Percentiles rank a stretch among this genome's conserved stretches.
These are phyloP conservation scores for Cydia fagiglandana DNA, from an alignment of 1,140 invertebrate genomes.

Conservation along the genomic window DNA sequence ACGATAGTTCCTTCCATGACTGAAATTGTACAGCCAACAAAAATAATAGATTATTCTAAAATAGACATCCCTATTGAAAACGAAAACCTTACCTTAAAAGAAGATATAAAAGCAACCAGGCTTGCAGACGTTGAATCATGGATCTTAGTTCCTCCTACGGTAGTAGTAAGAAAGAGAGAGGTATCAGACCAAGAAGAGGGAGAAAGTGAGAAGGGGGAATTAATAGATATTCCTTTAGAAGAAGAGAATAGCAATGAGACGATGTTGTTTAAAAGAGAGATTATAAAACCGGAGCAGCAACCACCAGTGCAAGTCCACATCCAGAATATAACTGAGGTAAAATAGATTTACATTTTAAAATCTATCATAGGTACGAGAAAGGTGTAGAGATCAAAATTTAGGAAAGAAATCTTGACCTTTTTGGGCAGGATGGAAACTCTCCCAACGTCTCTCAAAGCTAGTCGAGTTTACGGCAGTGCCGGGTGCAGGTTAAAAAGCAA, in stretches of 20 bases:
- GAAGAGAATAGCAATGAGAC: constrained; percentile 60
- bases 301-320: constrained; percentile 76
- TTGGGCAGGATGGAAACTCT: neutral
- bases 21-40: constrained; percentile 36
- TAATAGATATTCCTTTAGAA: constrained; percentile 69
- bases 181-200: constrained; percentile 43
- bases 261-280: constrained; percentile 70
- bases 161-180: constrained; percentile 60
- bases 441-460: neutral
- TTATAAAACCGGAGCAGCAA: constrained; percentile 72
- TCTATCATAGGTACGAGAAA: too few relatives aligned
- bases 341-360: neutral
- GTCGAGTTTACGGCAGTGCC: too few relatives aligned
- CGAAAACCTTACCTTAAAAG: constrained; percentile 38
- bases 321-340: constrained; percentile 78
- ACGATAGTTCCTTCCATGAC: constrained; percentile 43
- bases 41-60: constrained; percentile 36
- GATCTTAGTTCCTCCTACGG: constrained; percentile 65
- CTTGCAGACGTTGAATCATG: constrained; percentile 58
- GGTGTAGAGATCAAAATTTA: too few relatives aligned
- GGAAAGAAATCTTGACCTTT: too few relatives aligned
- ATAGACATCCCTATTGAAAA: constrained; percentile 45
- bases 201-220: constrained; percentile 53
- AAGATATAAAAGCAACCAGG: constrained; percentile 55
- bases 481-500: too few relatives aligned